Evolutionary conservation across 1,140 invertebrate genomes (phyloP), one percentile per base, ranked within the genome.

Genomic region (Polypedilum vanderplanki): DNA sequence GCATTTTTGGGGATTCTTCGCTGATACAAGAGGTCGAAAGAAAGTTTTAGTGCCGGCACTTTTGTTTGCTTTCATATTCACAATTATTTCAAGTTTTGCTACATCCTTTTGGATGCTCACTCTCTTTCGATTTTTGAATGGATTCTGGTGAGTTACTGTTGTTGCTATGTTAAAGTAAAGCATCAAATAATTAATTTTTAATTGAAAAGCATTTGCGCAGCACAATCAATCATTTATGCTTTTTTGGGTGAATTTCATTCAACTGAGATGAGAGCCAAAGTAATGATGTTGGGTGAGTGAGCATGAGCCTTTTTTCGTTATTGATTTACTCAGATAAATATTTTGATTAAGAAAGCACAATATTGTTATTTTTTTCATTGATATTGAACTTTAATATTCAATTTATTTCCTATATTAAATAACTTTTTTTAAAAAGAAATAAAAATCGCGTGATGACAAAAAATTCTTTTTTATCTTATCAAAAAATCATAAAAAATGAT

Each of bases 101-200:
- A 84, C 85, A 75, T 79, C 79, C 7, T 84, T 83, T 76, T 85
- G 84, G 81, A 77, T 86, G 1, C 86, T 88, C 77, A 81, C 87
- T 4, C 46, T 87, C 2, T 78, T 85, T 12, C 78, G 87, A 76
- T 85, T 86, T 74, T 78, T 87, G 22, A 87, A 86, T 80, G 87
- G 87, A 74, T 83, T 87, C 57, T 86, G 86, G 87, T 88, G 82
- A 84, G 83, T 83, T 40, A 40, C n/a, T 75, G 24, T 33, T 75
- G 24, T 33, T 33, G 24, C 24, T 33, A 33, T 3, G 24, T 8
- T 0, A 70, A 70, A 9, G 20, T 20, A 20, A 18, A 8, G 46
- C 46, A 57, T 15, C 15, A 57, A 70, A 70, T 17, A 57, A 57
- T 70, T 3, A 70, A 17, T 70, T 70, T 70, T 7, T n/a, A 57